These are phyloP conservation scores for Sturnus vulgaris DNA, from an alignment of 2,113 vertebrate genomes.

Conservation along the genomic window DNA sequence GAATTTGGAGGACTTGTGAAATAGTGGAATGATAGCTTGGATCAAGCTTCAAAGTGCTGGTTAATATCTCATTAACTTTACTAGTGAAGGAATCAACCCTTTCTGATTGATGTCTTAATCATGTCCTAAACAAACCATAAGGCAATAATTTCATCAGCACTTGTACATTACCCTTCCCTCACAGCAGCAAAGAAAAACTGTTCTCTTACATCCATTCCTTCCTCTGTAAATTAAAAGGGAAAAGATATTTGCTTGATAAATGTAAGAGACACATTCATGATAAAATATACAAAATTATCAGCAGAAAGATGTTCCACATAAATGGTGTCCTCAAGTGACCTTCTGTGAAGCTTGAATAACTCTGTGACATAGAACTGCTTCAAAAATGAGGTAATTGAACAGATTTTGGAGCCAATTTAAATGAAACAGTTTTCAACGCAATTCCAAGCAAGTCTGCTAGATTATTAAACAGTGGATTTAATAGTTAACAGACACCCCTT, in stretches of 20 bases:
- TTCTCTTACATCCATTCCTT: background rate
- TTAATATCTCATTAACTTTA: background rate
- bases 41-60: background rate
- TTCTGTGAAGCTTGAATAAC: background rate
- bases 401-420: background rate
- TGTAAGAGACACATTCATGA: background rate
- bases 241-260: background rate
- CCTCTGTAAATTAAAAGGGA: background rate
- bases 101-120: background rate
- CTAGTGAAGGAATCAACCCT: background rate
- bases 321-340: background rate
- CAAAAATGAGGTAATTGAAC: background rate
- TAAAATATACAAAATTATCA: background rate
- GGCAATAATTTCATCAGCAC: background rate
- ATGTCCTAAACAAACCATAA: background rate
- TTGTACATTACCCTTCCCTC: background rate
- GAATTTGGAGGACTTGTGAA: background rate
- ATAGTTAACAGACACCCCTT: background rate
- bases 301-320: background rate
- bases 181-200: background rate
- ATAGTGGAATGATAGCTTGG: background rate
- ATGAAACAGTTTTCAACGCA: background rate
- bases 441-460: background rate
- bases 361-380: background rate
- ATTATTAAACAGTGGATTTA: background rate